Evolutionary conservation across 2,797 vertebrate genomes (phyloP).

Genomic region (Eulemur mongoz): DNA sequence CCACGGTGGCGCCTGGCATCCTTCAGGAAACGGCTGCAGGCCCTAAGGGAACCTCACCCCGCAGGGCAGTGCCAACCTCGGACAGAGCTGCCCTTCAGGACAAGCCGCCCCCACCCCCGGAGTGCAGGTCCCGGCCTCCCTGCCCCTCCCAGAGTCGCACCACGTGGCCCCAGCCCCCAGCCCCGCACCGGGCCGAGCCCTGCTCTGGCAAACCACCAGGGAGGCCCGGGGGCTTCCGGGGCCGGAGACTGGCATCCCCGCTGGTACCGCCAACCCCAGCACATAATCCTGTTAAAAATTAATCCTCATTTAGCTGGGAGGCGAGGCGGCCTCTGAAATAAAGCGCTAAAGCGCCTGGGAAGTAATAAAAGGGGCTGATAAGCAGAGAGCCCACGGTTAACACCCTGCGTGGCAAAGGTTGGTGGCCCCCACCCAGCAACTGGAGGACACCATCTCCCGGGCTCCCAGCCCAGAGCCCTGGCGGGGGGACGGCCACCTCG

Average conservation of each 20-base stretch:
- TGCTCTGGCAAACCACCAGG: neutral
- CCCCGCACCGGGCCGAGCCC: too few relatives aligned
- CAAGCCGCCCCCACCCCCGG: neutral
- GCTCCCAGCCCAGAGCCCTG: neutral
- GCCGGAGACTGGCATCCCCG: neutral
- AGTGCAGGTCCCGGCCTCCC: neutral
- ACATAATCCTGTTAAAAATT: conserved; percentile 67
- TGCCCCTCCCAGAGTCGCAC: neutral
- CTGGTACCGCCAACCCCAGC: conserved; percentile 39
- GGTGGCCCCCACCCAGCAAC: neutral
- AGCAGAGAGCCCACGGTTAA: neutral
- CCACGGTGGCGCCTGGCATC: rapidly evolving
- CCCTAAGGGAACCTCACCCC: neutral
- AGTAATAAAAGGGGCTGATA: conserved; percentile 77
- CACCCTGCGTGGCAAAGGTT: conserved; percentile 31
- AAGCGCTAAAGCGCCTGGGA: conserved; percentile 69
- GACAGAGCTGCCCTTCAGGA: neutral
- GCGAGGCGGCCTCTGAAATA: conserved; percentile 58
- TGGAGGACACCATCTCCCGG: rapidly evolving
- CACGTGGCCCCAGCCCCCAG: neutral
- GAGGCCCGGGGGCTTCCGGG: neutral
- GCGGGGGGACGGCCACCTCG: rapidly evolving
- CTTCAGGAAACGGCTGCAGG: neutral
- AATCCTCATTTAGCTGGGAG: conserved; percentile 73
- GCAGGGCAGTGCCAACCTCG: neutral